phyloP scores from a whole-genome alignment of 2,888 invertebrate species.

The Koerneria pararmatus region DNA sequence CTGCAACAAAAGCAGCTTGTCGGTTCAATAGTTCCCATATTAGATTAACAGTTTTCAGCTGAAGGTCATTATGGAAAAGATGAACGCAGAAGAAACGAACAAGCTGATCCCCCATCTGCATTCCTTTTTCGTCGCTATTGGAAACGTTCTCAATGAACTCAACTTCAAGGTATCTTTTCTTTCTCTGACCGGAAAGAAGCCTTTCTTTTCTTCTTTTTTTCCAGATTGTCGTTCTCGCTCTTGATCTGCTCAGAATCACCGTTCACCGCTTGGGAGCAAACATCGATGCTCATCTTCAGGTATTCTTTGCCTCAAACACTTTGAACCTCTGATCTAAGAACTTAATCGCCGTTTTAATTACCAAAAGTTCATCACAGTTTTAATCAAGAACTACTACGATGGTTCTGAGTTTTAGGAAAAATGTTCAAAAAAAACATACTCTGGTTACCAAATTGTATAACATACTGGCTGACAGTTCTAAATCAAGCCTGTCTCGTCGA shows the following conservation, averaged over 20 bases:
- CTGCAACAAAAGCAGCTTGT: too few species aligned
- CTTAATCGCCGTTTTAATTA: too few species aligned
- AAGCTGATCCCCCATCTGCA: constrained; percentile 69
- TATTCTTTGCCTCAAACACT: neutral
- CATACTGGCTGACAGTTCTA: too few species aligned
- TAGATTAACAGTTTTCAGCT: constrained; percentile 63
- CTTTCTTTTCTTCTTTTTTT: neutral
- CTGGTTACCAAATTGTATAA: too few species aligned
- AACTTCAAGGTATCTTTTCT: constrained; percentile 61
- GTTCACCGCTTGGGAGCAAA: constrained; percentile 61
- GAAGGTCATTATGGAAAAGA: constrained; percentile 64
- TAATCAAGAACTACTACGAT: too few species aligned
- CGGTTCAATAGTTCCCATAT: too few species aligned
- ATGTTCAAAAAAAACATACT: too few species aligned
- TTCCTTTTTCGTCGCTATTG: constrained; percentile 69
- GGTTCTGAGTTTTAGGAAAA: too few species aligned
- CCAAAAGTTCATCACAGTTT: too few species aligned
- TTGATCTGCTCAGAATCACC: constrained; percentile 63
- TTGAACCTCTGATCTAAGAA: too few species aligned
- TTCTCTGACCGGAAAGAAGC: neutral
- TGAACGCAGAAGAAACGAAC: constrained; percentile 39
- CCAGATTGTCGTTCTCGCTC: constrained; percentile 61
- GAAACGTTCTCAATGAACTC: constrained; percentile 68
- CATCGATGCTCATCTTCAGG: constrained; percentile 41
- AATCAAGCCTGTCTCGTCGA: too few species aligned